Percentiles rank a stretch among this genome's conserved stretches.
These are phyloP conservation scores for Chloroclysta siterata DNA, from an alignment of 2,888 invertebrate genomes.

Conservation along the genomic window DNA sequence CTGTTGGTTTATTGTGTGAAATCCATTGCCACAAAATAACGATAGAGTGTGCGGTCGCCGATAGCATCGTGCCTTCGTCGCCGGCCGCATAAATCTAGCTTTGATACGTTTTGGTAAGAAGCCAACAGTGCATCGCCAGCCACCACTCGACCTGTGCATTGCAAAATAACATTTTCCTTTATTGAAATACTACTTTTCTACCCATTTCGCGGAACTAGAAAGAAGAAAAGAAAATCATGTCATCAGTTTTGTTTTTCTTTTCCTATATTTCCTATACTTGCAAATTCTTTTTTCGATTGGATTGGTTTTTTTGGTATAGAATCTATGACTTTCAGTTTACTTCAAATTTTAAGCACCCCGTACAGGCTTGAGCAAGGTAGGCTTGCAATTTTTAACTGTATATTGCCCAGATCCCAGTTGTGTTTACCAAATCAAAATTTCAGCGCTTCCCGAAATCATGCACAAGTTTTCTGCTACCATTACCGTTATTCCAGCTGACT, in stretches of 20 bases:
- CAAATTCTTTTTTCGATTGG: no score
- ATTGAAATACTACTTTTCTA: constrained; percentile 49
- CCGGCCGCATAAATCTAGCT: constrained; percentile 80
- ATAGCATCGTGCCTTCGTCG: constrained; percentile 80
- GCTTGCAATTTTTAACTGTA: no score
- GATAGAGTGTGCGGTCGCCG: constrained; percentile 58
- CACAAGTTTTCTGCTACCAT: not conserved
- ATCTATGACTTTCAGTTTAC: no score
- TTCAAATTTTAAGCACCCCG: no score
- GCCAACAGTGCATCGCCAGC: constrained; percentile 68
- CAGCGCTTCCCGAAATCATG: not conserved
- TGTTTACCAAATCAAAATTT: not conserved
- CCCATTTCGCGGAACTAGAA: constrained; percentile 16
- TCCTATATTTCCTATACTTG: no score
- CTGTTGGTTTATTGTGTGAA: constrained; percentile 53
- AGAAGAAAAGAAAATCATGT: not conserved
- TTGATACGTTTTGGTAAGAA: constrained; percentile 82
- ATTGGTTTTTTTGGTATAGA: no score
- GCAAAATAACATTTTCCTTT: constrained; percentile 60
- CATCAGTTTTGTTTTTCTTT: no score
- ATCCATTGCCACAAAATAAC: constrained; percentile 65
- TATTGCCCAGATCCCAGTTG: no score
- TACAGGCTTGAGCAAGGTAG: no score
- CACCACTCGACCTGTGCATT: constrained; percentile 55
- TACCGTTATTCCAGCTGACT: constrained; percentile 56